These are phyloP conservation scores for Neoniphon sammara DNA, from an alignment of 2,797 vertebrate species.

Conservation along the genomic window DNA sequence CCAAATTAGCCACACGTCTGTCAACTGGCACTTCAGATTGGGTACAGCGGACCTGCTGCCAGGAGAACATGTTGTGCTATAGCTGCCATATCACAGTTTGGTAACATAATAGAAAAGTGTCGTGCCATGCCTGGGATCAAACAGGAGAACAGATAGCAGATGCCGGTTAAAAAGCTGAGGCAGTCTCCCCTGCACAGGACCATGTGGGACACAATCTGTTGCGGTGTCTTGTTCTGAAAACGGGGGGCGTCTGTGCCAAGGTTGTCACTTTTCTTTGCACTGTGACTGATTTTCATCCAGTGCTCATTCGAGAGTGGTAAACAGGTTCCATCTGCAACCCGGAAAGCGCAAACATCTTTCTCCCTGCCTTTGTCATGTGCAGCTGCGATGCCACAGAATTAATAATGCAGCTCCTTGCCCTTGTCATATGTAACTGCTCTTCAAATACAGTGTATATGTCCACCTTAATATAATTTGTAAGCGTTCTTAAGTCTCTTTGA, in stretches of 20 bases:
- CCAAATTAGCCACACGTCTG: slow-evolving; percentile 72
- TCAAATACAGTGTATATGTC: neutral
- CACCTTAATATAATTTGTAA: neutral
- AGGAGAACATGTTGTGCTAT: slow-evolving; percentile 62
- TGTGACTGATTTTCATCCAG: slow-evolving; percentile 60
- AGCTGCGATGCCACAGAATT: slow-evolving; percentile 8
- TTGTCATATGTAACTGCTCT: neutral
- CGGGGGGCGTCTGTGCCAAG: slow-evolving; percentile 62
- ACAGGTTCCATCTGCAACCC: slow-evolving; percentile 47
- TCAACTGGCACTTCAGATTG: slow-evolving; percentile 71
- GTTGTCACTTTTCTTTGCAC: slow-evolving; percentile 71
- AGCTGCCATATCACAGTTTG: slow-evolving; percentile 69
- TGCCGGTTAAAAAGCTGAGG: slow-evolving; percentile 68
- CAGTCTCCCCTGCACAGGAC: slow-evolving; percentile 59
- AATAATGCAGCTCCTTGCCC: slow-evolving; percentile 11
- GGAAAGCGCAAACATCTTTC: slow-evolving; percentile 42
- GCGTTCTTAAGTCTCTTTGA: neutral
- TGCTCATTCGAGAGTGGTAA: slow-evolving; percentile 51
- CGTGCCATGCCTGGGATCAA: slow-evolving; percentile 61
- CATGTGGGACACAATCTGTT: slow-evolving; percentile 82
- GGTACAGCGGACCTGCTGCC: slow-evolving; percentile 41
- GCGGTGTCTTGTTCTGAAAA: slow-evolving; percentile 43
- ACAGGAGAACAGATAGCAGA: slow-evolving; percentile 70
- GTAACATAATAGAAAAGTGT: slow-evolving; percentile 68
- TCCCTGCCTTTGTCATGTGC: slow-evolving; percentile 7